phyloP scores from a whole-genome alignment of 2,888 invertebrate species.

The Drosophila imparisetae region DNA sequence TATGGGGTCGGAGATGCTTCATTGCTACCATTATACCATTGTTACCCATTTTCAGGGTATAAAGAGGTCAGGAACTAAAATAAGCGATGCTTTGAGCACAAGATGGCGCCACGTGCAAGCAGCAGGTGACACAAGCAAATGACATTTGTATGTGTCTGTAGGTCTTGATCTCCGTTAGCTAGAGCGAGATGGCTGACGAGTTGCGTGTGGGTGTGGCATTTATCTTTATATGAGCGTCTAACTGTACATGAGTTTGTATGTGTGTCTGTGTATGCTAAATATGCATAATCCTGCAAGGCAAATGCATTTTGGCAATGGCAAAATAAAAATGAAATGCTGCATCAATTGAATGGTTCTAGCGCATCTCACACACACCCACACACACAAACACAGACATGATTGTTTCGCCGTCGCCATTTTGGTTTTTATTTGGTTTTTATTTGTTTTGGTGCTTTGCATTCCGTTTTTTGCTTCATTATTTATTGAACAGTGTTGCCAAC shows the following conservation, averaged over 20 bases:
- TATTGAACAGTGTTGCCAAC: conserved; percentile 66
- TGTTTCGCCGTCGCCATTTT: conserved; percentile 42
- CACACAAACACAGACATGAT: conserved; percentile 4
- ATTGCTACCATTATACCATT: too few species aligned
- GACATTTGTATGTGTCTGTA: conserved; percentile 17
- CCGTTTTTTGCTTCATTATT: conserved; percentile 52
- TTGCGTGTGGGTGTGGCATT: conserved; percentile 49
- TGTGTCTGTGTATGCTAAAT: neutral
- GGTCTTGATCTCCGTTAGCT: neutral
- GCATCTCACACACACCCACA: conserved; percentile 11
- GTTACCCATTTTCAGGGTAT: too few species aligned
- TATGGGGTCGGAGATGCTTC: too few species aligned
- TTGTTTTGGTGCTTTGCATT: conserved; percentile 38
- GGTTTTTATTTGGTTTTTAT: conserved; percentile 37
- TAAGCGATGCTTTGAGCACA: conserved; percentile 22
- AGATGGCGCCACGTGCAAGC: conserved; percentile 36
- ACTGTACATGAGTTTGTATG: neutral
- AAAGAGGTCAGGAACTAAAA: neutral
- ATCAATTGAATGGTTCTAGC: conserved; percentile 39
- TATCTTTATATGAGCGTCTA: conserved; percentile 14
- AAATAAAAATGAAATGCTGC: conserved; percentile 23
- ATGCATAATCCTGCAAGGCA: conserved; percentile 45
- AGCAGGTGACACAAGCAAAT: conserved; percentile 20
- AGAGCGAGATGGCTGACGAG: conserved; percentile 43
- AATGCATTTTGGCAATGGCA: conserved; percentile 60